These are phyloP conservation scores for Myripristis murdjan DNA, from an alignment of 2,797 vertebrate species.

Conservation along the genomic window DNA sequence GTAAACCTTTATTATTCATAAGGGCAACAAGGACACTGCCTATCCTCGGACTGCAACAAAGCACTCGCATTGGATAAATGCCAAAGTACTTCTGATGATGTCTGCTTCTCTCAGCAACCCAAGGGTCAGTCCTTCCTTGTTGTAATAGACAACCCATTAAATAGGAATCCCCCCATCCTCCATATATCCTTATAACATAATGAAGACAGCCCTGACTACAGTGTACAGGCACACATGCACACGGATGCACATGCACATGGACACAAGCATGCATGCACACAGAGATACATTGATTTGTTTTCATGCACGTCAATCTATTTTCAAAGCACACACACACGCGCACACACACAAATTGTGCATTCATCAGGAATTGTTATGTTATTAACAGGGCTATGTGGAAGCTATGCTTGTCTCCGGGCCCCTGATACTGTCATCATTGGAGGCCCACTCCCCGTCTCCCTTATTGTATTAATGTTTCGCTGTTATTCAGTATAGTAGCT, in stretches of 20 bases:
- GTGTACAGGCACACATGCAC: constrained; percentile 2
- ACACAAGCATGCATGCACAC: neutral
- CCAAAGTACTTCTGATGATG: constrained; percentile 59
- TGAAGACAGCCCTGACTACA: constrained; percentile 9
- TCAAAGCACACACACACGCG: neutral
- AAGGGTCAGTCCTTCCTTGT: constrained; percentile 17
- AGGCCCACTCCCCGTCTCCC: neutral
- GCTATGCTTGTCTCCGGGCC: constrained; percentile 7
- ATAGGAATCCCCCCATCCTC: constrained; percentile 52
- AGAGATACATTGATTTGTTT: neutral
- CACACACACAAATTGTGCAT: constrained; percentile 22
- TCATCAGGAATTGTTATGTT: constrained; percentile 26
- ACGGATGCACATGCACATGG: constrained; percentile 17
- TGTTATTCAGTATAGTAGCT: constrained; percentile 33
- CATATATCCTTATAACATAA: constrained; percentile 18
- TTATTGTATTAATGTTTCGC: constrained; percentile 21
- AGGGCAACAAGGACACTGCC: constrained; percentile 55
- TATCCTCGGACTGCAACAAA: constrained; percentile 55
- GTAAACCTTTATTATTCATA: constrained; percentile 53
- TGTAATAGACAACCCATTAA: constrained; percentile 21
- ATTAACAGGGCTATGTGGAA: constrained; percentile 33
- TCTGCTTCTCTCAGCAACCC: constrained; percentile 54
- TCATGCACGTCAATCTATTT: neutral
- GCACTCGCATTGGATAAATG: constrained; percentile 55
- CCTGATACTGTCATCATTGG: neutral